Evolutionary conservation across 2,888 invertebrate genomes (phyloP).

Genomic region (Asteroscopus sphinx): DNA sequence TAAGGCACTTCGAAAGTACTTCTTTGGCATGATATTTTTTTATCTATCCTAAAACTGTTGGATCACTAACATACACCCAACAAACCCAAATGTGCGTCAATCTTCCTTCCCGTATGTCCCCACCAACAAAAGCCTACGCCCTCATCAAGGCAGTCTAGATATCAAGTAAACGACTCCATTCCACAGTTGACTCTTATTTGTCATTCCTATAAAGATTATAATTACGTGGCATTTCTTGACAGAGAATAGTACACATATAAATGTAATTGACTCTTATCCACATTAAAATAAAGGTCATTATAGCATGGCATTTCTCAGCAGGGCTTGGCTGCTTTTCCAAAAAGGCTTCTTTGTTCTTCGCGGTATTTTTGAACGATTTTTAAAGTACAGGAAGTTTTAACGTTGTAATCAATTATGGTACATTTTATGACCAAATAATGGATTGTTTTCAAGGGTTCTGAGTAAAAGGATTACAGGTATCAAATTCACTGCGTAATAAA

Average conservation of each 20-base stretch:
- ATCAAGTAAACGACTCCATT: conserved; percentile 48
- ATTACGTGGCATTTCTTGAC: conserved; percentile 51
- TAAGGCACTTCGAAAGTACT: too few relatives aligned
- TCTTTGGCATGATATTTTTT: too few relatives aligned
- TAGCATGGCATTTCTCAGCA: conserved; percentile 51
- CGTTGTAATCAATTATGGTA: not conserved
- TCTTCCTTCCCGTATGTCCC: conserved; percentile 47
- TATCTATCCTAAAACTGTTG: too few relatives aligned
- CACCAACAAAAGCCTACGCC: conserved; percentile 78
- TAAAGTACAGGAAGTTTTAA: conserved; percentile 37
- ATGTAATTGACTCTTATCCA: conserved; percentile 66
- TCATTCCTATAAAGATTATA: conserved; percentile 63
- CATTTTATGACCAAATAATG: not conserved
- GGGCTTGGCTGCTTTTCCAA: conserved; percentile 44
- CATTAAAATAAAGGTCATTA: conserved; percentile 63
- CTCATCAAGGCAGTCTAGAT: conserved; percentile 82
- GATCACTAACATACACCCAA: too few relatives aligned
- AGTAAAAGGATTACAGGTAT: too few relatives aligned
- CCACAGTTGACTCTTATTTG: conserved; percentile 63
- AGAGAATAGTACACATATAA: too few relatives aligned
- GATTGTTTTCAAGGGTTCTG: too few relatives aligned
- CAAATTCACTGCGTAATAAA: too few relatives aligned
- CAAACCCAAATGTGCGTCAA: too few relatives aligned
- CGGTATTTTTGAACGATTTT: conserved; percentile 30
- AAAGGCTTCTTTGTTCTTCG: conserved; percentile 42